Base-by-base conservation (phyloP, 1,140 invertebrate species). In the Drosophila kanapiae region DNA sequence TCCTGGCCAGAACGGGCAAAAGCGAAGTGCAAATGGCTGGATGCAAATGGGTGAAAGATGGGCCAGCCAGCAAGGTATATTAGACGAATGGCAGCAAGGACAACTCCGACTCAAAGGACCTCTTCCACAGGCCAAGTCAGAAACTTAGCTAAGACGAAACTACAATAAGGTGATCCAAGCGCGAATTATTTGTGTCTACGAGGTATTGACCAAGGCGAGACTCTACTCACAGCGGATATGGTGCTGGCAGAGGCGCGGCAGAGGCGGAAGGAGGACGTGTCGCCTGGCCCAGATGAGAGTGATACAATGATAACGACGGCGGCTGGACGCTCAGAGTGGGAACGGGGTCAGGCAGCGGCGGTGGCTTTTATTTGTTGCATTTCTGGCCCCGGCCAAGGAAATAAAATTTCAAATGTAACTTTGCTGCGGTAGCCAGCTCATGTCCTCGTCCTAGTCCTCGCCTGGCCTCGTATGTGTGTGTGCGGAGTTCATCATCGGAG, bases 341-440 rank as follows among this genome's bases (percentile, higher is more conserved):
- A 53, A 40, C 9, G 16, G 13, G 51, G 51, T 51, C 54, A 23
- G 23, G 23, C 23, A 51, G 42, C 14, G 35, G 35, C 45, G 11
- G 45, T 68, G 27, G 68, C 57, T 76, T 82, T 87, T 87, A 87
- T 86, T 87, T 87, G 83, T 87, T 82, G 82, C 82, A 86, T 70
- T 68, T 67, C 40, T 60, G 74, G 68, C 35, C 40, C n/a, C 43
- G 69, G 53, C 65, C 60, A 80, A 76, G 72, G 80, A 86, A 87
- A 86, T 87, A 72, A 82, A 79, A 87, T 75, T 82, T 60, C 68
- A 69, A 82, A 72, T 76, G 82, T 67, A 61, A 77, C 75, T 78
- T 77, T 70, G 57, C 78, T 71, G 67, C 58, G 75, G 75, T 56
- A 27, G 54, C 60, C 59, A 43, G 60, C 56, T 57, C 40, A 37